These are phyloP conservation scores for Jacana jacana DNA, from an alignment of 2,113 vertebrate genomes.

Conservation along the genomic window DNA sequence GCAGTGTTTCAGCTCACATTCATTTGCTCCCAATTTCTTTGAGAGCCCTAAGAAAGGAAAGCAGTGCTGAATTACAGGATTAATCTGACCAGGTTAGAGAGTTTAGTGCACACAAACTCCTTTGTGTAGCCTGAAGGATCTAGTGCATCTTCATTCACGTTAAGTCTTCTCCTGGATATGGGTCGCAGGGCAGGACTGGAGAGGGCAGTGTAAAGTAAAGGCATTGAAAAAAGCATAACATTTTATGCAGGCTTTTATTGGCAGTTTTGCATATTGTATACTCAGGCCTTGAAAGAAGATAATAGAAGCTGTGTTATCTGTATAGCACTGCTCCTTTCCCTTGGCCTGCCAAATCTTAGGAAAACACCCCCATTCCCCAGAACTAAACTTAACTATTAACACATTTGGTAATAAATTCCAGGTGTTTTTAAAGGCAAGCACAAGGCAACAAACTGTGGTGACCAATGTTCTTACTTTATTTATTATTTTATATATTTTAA, in stretches of 20 bases:
- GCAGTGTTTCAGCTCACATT: not conserved
- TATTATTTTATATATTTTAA: not conserved
- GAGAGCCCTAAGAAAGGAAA: not conserved
- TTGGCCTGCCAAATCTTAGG: conserved; percentile 8
- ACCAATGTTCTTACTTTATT: not conserved
- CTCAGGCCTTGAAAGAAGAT: not conserved
- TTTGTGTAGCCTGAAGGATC: not conserved
- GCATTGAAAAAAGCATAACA: not conserved
- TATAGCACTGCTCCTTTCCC: not conserved
- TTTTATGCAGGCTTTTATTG: not conserved
- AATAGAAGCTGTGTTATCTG: not conserved
- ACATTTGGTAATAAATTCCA: not conserved
- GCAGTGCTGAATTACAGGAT: not conserved
- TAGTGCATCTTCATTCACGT: not conserved
- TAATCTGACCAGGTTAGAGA: not conserved
- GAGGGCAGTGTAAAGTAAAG: not conserved
- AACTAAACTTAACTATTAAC: not conserved
- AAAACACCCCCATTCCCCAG: not conserved
- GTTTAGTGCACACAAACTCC: fast-evolving
- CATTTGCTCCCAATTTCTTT: not conserved
- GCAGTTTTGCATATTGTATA: not conserved
- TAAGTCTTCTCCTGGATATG: not conserved
- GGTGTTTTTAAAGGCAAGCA: not conserved
- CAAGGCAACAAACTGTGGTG: not conserved
- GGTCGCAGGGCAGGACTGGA: not conserved